Evolutionary conservation across 2,113 vertebrate species (phyloP).

Genomic region (Barnardius zonarius): DNA sequence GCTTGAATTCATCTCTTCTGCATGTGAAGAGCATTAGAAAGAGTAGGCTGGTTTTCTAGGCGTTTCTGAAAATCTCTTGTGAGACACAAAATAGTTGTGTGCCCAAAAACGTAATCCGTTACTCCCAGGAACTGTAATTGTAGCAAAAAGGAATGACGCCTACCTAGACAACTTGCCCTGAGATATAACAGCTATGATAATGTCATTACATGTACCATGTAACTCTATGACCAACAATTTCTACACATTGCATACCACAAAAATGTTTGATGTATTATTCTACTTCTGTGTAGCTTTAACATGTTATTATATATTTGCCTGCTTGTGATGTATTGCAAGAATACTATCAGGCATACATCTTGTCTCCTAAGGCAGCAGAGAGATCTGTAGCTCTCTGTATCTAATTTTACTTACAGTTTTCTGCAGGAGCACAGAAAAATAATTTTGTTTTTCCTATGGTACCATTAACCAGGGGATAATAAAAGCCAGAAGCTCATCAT

Average conservation of each 20-base stretch:
- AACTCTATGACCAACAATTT: neutral
- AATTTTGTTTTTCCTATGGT: neutral
- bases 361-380: neutral
- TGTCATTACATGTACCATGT: neutral
- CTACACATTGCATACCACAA: neutral
- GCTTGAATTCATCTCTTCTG: neutral
- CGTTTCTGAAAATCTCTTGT: neutral
- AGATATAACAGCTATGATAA: neutral
- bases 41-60: neutral
- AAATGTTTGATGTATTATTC: neutral
- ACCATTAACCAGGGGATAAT: neutral
- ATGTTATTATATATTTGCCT: neutral
- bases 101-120: neutral
- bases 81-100: neutral
- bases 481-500: constrained; percentile 1
- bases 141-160: neutral
- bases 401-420: neutral
- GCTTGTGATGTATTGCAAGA: neutral
- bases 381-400: neutral
- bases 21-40: neutral
- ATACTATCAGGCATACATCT: neutral
- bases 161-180: neutral
- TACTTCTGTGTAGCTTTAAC: neutral
- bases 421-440: neutral
- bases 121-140: neutral